Base-by-base conservation (phyloP, 2,888 invertebrate genomes). In the Willowsia nigromaculata region DNA sequence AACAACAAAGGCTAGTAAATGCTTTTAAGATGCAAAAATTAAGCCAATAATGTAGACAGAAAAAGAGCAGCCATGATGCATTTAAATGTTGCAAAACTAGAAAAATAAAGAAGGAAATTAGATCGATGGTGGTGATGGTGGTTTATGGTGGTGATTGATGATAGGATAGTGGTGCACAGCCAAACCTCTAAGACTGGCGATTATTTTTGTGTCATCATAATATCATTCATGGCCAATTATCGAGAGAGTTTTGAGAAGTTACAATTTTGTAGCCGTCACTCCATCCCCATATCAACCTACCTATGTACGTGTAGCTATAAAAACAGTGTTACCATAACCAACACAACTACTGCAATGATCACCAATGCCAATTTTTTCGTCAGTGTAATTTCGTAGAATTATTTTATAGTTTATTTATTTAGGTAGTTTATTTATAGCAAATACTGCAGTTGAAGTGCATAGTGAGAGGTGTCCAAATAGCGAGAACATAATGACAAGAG, bases 141-240 rank as follows among this genome's bases (percentile, higher is more conserved):
- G 53, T 18, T 47, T 2, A 13, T 47, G 47, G 13, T 47, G 13
- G 9, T 37, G 37, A 37, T 37, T 2, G 15, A 50, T 15, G 15
- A 15, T 13, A 50, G 11, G 3, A 11, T 50, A 9, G 50, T 50
- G 13, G 15, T 15, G 2, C 15, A 50, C 50, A 6, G 22, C 22
- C 22, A 56, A 6, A 3, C 5, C 4, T 56, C 4, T 22, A 18
- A 65, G 11, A 27, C 27, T n/a, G n/a, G 30, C 7, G 1, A 71
- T 47, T 71, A 43, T 37, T 25, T 59, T 62, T 56, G n/a, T 81
- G 81, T 83, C 83, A 50, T 62, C 62, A 62, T 30, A 62, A 62
- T 68, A 83, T 83, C 83, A 83, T 68, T 83, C 83, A 68, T 68
- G 83, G 65, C 68, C 83, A 83, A 83, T 83, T 81, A 81, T 62